Percentiles rank a stretch among this genome's conserved stretches.
These are phyloP conservation scores for Rhea pennata DNA, from an alignment of 2,113 vertebrate genomes.

Conservation along the genomic window DNA sequence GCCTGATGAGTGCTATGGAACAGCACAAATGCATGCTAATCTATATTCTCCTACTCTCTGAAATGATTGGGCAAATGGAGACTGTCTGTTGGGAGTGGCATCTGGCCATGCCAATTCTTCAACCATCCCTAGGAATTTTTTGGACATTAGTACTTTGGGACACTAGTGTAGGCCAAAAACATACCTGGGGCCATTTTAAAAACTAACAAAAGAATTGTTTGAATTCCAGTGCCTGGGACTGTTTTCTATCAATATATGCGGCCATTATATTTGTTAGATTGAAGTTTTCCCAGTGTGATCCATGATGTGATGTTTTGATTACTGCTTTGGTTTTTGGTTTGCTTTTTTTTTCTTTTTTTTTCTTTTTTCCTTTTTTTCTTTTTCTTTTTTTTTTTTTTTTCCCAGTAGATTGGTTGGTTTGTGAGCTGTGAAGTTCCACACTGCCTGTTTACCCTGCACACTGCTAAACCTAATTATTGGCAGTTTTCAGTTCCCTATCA, in stretches of 20 bases:
- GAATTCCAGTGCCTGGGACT: not conserved
- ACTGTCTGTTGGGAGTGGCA: not conserved
- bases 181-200: not conserved
- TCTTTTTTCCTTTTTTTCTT: not conserved
- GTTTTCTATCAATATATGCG: not conserved
- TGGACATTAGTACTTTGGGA: not conserved
- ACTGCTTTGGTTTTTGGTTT: fast-evolving
- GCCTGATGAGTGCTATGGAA: not conserved
- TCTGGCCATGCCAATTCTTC: not conserved
- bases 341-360: not conserved
- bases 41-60: not conserved
- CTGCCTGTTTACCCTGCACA: not conserved
- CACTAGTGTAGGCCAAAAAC: not conserved
- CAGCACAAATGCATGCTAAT: not conserved
- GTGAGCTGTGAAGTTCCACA: fast-evolving
- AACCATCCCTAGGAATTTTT: not conserved
- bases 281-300: not conserved
- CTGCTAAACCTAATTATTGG: not conserved
- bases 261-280: not conserved
- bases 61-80: not conserved
- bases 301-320: fast-evolving
- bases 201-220: not conserved
- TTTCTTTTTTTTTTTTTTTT: not conserved
- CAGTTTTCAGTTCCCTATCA: not conserved
- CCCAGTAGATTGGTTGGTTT: not conserved